Evolutionary conservation across 2,797 vertebrate species (phyloP).

Genomic region (Acrossocheilus wenchowensis): DNA sequence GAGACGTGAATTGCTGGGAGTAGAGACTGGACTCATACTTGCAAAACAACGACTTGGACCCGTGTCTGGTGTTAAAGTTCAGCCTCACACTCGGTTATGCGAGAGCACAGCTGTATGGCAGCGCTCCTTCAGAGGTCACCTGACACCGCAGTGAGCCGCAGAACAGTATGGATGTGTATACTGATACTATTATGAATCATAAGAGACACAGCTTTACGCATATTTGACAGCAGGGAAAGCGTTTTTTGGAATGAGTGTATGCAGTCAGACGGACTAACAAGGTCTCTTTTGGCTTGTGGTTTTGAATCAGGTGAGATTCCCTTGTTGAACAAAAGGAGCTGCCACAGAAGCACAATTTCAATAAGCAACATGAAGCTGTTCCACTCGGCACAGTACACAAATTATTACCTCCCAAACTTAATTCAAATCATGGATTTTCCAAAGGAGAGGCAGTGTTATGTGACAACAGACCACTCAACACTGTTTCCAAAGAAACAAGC

Average conservation of each 20-base stretch:
- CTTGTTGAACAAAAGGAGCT: conserved; percentile 36
- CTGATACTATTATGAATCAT: conserved; percentile 48
- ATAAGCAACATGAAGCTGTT: conserved; percentile 67
- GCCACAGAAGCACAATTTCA: conserved; percentile 59
- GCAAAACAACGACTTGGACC: conserved; percentile 35
- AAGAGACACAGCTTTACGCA: conserved; percentile 20
- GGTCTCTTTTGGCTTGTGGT: conserved; percentile 47
- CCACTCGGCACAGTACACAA: conserved; percentile 57
- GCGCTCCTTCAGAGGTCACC: conserved; percentile 9
- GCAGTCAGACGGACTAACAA: conserved; percentile 35
- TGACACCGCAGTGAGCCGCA: conserved; percentile 9
- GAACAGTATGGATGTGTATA: conserved; percentile 48
- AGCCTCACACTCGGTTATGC: conserved; percentile 27
- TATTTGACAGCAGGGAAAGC: conserved; percentile 35
- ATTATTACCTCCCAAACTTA: conserved; percentile 57
- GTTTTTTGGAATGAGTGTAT: conserved; percentile 24
- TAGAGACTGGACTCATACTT: conserved; percentile 23
- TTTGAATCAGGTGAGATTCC: conserved; percentile 36
- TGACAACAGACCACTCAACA: conserved; percentile 63
- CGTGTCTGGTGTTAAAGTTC: conserved; percentile 28
- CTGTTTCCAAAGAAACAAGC: conserved; percentile 59
- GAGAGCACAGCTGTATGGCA: conserved; percentile 49
- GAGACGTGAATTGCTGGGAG: background rate
- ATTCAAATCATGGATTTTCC: conserved; percentile 43
- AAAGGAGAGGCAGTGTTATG: conserved; percentile 51